Evolutionary conservation across 2,888 invertebrate genomes (phyloP), one percentile per base, ranked within the genome.

Genomic region (Drosophila recens): DNA sequence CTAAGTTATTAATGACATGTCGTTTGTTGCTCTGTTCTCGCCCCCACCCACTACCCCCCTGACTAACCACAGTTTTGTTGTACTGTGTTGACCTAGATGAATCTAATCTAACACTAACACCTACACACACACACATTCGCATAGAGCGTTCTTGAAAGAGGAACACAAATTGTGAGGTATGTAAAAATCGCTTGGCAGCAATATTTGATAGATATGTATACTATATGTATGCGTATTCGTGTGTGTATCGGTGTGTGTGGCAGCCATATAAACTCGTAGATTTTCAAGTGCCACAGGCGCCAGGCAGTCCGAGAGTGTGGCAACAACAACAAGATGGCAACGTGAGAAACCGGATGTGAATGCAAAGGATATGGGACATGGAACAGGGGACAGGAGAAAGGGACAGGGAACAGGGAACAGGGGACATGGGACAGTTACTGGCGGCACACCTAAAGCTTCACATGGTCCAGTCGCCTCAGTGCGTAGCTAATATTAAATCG

Each of bases 1-100:
- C 70, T 73, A 57, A 71, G 90, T 84, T 84, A 84, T 84, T 89
- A 84, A 84, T 84, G 83, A 70, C 79, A 79, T 72, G 67, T 78
- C 83, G 79, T 89, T 82, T 84, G 66, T 74, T 74, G 70, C 36
- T 23, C 36, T 23, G 13, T 40, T 43, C 15, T 42, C 30, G 13
- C 27, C 20, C 46, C 2, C 34, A 4, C 17, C 4, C 27, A n/a
- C 8, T 4, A 15, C 6, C 30, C 36, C 36, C 17, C 9, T 4
- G 15, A 38, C 15, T 13, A 45, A 36, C 34, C 58, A 40, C 17
- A 30, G 49, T 59, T 30, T 40, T 49, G 51, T 53, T 71, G 57
- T 64, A 42, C 52, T 20, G 43, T 67, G 82, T 72, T 80, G 75
- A 84, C 72, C 89, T 62, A 78, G 71, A 84, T 84, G 75, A 85